Conservation (phyloP, 2,888 invertebrate genomes). For the Thereva unica region DNA sequence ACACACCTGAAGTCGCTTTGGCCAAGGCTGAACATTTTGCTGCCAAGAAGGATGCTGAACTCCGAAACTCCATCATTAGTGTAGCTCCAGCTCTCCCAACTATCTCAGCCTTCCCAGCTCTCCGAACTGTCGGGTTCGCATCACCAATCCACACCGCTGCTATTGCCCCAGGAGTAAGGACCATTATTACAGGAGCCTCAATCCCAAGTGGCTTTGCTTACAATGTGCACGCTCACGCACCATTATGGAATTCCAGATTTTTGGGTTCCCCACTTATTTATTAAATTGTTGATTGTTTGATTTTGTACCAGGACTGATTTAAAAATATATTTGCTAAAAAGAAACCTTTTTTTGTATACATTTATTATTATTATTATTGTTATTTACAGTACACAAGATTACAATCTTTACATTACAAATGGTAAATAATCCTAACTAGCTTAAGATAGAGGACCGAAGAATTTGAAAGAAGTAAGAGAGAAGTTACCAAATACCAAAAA, state of each 20-base stretch:
- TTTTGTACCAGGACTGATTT: too few relatives aligned
- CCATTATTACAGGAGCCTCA: not conserved
- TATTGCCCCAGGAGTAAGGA: not conserved
- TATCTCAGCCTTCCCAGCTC: not conserved
- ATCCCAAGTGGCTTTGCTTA: conserved; percentile 14
- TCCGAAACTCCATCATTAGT: conserved; percentile 39
- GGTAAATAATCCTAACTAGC: too few relatives aligned
- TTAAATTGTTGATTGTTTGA: too few relatives aligned
- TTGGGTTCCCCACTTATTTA: too few relatives aligned
- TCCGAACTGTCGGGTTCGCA: not conserved
- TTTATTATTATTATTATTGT: too few relatives aligned
- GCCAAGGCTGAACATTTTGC: conserved; percentile 50
- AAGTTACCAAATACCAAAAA: too few relatives aligned
- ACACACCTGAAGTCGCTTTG: conserved; percentile 57
- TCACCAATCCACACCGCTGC: not conserved
- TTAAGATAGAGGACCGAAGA: too few relatives aligned
- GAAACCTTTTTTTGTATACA: too few relatives aligned
- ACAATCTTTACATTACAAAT: too few relatives aligned
- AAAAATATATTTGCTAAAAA: too few relatives aligned
- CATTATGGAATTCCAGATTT: not conserved
- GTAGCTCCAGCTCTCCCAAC: not conserved
- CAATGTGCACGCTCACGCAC: not conserved
- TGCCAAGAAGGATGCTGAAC: conserved; percentile 50
- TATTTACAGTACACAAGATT: too few relatives aligned
- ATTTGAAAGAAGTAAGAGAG: too few relatives aligned